Conservation (phyloP, 1,140 invertebrate species). For the Tetramorium parvispinum region DNA sequence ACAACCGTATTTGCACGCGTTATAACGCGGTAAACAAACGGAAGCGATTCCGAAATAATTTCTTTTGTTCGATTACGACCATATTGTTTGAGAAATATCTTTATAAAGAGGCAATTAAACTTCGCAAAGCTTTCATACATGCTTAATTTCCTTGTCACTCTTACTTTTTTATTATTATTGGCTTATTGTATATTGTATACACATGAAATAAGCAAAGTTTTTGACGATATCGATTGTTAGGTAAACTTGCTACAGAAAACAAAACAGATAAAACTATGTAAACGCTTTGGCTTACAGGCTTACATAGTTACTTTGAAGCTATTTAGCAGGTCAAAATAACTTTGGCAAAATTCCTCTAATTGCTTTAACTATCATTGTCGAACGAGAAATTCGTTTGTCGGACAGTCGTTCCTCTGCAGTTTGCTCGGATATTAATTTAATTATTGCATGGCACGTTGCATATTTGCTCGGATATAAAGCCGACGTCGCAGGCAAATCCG, state of each 20-base stretch:
- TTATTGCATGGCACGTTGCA: neutral
- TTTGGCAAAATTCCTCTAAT: conserved; percentile 8
- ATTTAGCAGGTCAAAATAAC: neutral
- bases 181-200: neutral
- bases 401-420: neutral
- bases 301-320: neutral
- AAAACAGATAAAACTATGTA: neutral
- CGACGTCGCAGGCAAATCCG: neutral
- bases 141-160: neutral
- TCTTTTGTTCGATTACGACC: neutral
- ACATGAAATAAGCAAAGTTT: neutral
- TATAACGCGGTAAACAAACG: neutral
- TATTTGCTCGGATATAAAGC: neutral
- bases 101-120: neutral
- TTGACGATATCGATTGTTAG: neutral
- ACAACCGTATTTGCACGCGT: neutral
- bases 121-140: neutral
- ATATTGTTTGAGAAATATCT: neutral
- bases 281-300: neutral
- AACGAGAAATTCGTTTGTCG: neutral
- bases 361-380: neutral
- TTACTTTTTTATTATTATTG: neutral
- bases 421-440: conserved; percentile 12
- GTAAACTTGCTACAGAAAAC: neutral
- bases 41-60: neutral